Evolutionary conservation across 2,113 vertebrate genomes (phyloP), one percentile per base, ranked within the genome.

Genomic region (Hippoglossus stenolepis): DNA sequence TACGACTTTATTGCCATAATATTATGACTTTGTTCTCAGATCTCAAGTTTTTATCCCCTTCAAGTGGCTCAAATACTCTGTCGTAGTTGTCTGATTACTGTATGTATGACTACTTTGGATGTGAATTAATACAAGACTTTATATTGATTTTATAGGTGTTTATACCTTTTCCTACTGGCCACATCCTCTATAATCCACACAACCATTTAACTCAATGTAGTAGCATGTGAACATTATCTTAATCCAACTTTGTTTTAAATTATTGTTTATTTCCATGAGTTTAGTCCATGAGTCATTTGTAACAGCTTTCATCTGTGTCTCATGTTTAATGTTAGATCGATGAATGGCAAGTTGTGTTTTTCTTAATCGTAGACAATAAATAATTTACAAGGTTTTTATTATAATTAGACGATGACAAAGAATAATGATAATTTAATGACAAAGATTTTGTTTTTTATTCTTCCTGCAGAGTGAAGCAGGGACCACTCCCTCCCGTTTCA

Each of bases 401-500:
- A 38, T 28, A 62, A 58, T 28, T 38, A 6, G 7, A 49, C 21
- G 15, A 73, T 17, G 4, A 45, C 26, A 28, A 43, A 2, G 3
- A 7, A 56, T 76, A 20, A 40, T 69, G 9, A 6, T 3, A 1
- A 5, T 1, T 0, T 56, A 14, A 21, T 0, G 15, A 26, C 4
- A 14, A 2, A 1, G 53, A 45, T 70, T 58, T 3, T 73, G 45
- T 31, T 1, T 58, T 73, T 51, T 62, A 7, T 58, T 65, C 5
- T 87, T 75, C 53, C 74, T 79, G 78, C 75, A 51, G 88, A 80
- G 74, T 6, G 83, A 79, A 7, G 78, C 87, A 5, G 24, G 65
- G 2, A 80, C 67, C 3, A 68, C 82, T 31, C 49, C 87, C 10
- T 91, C 73, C 21, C 70, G 80, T 0, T 79, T 79, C 18, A 80